Evolutionary conservation across 1,140 invertebrate species (phyloP).

Genomic region (Xylocopa sonorina): DNA sequence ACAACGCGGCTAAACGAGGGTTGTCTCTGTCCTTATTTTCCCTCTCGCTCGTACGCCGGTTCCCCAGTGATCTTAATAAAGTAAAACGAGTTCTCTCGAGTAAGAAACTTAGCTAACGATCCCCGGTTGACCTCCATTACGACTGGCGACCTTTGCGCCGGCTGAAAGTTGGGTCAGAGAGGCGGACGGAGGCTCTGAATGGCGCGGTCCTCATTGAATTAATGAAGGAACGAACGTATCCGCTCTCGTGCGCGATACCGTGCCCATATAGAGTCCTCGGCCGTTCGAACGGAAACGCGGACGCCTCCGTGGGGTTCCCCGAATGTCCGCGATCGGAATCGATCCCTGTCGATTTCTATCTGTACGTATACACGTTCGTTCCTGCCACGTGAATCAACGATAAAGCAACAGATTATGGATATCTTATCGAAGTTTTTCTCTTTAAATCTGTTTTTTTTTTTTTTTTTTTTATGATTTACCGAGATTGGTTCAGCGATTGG

Average conservation of each 20-base stretch:
- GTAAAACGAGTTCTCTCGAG: neutral
- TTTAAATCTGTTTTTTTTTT: too few species aligned
- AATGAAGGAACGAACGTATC: conserved; percentile 51
- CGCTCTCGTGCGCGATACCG: conserved; percentile 3
- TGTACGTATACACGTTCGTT: too few species aligned
- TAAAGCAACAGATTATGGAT: neutral
- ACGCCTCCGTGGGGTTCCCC: neutral
- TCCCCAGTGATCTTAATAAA: conserved; percentile 3
- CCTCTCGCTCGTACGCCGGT: too few species aligned
- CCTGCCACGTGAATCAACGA: neutral
- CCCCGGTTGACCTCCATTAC: conserved; percentile 38
- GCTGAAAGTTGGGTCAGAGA: conserved; percentile 33
- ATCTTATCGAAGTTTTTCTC: neutral
- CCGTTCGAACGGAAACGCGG: conserved; percentile 1
- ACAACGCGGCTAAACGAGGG: neutral
- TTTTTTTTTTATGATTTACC: too few species aligned
- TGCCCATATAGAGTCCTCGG: conserved; percentile 18
- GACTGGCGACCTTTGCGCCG: conserved; percentile 18
- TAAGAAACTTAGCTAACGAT: conserved; percentile 35
- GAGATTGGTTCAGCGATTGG: too few species aligned
- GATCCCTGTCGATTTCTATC: too few species aligned
- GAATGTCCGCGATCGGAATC: neutral
- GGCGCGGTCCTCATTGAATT: conserved; percentile 20
- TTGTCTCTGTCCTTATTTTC: neutral
- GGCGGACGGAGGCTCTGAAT: conserved; percentile 17